Evolutionary conservation across 1,140 invertebrate genomes (phyloP), one percentile per base, ranked within the genome.

Genomic region (Spodoptera frugiperda): DNA sequence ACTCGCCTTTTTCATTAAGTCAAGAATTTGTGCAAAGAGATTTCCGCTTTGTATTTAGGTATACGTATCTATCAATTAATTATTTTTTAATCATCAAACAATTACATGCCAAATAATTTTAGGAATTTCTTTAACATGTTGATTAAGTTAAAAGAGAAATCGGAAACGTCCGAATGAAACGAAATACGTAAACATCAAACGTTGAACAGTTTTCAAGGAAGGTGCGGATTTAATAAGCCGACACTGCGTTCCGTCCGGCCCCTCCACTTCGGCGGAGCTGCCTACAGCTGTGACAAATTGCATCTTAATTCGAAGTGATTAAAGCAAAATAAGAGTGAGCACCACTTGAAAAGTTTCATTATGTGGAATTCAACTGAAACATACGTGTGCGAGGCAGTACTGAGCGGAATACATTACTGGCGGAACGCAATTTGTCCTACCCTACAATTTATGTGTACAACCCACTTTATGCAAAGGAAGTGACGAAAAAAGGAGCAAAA

Each of bases 371-470:
- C 74, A 80, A 81, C 81, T 87, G 84, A 87, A 83, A 87, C 81
- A 81, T 77, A 78, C 81, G 82, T 78, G 79, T 83, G 75, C 76
- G 76, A 78, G 77, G 81, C 80, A 77, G 84, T 86, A 84, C 84
- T 76, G 78, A 73, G 78, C 78, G 76, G 81, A 85, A 87, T 82
- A 86, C 85, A 83, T 87, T 86, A 87, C 83, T 74, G 65, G 75
- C 75, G 83, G 83, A 81, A 86, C 82, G 86, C 82, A 89, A 91
- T 89, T 91, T 89, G 87, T 87, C 82, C 82, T 72, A 80, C 82
- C 88, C 85, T 83, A 85, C 86, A 89, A 89, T 91, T 89, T 89
- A 91, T 89, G 87, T 86, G 83, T 87, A 83, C 81, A 79, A 75
- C 82, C 85, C 74, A 79, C 77, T 87, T 88, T 87, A 87, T 89